Evolutionary conservation across 2,888 invertebrate species (phyloP), one percentile per base, ranked within the genome.

Genomic region (Chalcis sispes): DNA sequence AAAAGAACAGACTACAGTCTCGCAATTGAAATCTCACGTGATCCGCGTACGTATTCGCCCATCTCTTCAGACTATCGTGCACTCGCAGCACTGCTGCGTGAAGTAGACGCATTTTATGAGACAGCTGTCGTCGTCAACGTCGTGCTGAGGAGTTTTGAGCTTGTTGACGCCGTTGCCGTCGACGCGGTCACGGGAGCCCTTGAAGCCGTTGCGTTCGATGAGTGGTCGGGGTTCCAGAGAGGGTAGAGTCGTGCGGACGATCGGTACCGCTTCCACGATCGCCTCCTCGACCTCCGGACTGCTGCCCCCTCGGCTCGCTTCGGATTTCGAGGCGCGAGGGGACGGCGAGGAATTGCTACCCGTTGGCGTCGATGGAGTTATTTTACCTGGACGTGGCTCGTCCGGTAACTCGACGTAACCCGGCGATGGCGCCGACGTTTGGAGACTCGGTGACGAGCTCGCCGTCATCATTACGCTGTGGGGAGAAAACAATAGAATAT

Each of bases 11-110:
- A n/a, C n/a, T n/a, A n/a, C n/a, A n/a, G n/a, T n/a, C n/a, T n/a
- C n/a, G n/a, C n/a, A n/a, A n/a, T n/a, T n/a, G n/a, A n/a, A n/a
- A n/a, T n/a, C n/a, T n/a, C n/a, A n/a, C n/a, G n/a, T n/a, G n/a
- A n/a, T n/a, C n/a, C n/a, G n/a, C n/a, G n/a, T n/a, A n/a, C n/a
- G n/a, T n/a, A n/a, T n/a, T n/a, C n/a, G n/a, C n/a, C n/a, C n/a
- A n/a, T n/a, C n/a, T n/a, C n/a, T 10, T 88, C 83, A 89, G 50
- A 87, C 76, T 82, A 89, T 88, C 72, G 91, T 90, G 87, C 93
- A 93, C 82, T 92, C 92, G 88, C 93, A 93, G 83, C 93, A 93
- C 84, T 92, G 91, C 81, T 93, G 89, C 1, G 92, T 90, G 81
- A 91, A 92, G 82, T 92, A 92, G 20, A 93, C 88, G 82, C 93